These are phyloP conservation scores for Leptogaster cylindrica DNA, from an alignment of 2,888 invertebrate genomes.

Conservation along the genomic window DNA sequence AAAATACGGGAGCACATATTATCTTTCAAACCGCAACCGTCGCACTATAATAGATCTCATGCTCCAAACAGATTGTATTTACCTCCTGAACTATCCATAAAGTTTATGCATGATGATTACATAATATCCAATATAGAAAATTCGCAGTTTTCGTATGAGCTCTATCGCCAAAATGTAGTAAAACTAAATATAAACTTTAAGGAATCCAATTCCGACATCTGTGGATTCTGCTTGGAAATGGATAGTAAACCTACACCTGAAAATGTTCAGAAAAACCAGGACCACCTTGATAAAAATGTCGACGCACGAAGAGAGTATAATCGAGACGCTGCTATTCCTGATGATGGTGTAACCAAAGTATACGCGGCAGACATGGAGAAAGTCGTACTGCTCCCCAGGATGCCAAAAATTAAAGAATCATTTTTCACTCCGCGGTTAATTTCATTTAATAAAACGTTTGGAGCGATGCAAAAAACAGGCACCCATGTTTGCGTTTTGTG, in stretches of 20 bases:
- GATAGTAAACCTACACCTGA: neutral
- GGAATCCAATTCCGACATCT: neutral
- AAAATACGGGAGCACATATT: too few species aligned
- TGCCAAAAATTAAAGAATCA: neutral
- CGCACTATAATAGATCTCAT: too few species aligned
- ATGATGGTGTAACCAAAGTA: too few species aligned
- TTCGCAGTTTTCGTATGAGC: neutral
- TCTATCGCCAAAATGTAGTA: neutral
- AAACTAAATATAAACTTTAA: conserved; percentile 18
- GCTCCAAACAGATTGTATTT: too few species aligned
- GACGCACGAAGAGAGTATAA: neutral
- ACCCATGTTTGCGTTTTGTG: neutral
- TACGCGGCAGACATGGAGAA: neutral
- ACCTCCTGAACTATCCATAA: too few species aligned
- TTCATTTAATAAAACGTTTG: neutral
- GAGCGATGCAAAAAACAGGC: neutral
- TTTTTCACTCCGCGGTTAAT: neutral
- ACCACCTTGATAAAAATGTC: neutral
- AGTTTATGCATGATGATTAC: too few species aligned
- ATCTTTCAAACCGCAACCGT: too few species aligned
- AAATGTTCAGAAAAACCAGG: neutral
- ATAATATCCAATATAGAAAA: too few species aligned
- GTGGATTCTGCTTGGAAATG: conserved; percentile 8
- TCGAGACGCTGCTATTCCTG: neutral
- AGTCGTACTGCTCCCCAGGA: neutral